These are phyloP conservation scores for Himalopsyche anomala DNA, from an alignment of 2,888 invertebrate species.

Conservation along the genomic window DNA sequence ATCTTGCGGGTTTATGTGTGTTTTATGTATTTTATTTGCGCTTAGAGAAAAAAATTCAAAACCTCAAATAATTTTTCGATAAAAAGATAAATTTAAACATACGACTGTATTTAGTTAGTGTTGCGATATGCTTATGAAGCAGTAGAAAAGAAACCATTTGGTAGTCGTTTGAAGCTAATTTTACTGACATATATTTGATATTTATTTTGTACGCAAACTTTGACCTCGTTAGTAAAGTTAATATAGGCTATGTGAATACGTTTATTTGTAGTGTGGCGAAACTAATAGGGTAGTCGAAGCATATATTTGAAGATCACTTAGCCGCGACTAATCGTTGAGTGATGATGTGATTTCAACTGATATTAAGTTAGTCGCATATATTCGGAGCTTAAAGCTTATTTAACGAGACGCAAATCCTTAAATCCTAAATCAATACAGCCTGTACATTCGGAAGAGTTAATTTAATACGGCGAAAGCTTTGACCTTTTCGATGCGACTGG, in stretches of 20 bases:
- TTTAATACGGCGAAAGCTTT: constrained; percentile 35
- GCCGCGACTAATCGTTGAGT: constrained; percentile 4
- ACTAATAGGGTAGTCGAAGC: neutral
- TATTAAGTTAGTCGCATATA: constrained; percentile 42
- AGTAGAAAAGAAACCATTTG: too few species aligned
- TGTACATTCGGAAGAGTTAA: constrained; percentile 21
- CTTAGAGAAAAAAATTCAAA: too few species aligned
- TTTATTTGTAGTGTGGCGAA: neutral
- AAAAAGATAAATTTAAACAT: too few species aligned
- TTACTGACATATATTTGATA: too few species aligned
- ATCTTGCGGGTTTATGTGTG: too few species aligned
- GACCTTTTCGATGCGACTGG: neutral
- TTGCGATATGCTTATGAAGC: too few species aligned
- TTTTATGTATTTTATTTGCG: too few species aligned
- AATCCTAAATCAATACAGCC: constrained; percentile 42
- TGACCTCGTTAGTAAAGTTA: too few species aligned
- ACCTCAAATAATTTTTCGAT: too few species aligned
- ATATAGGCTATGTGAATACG: neutral
- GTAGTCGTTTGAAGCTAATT: too few species aligned
- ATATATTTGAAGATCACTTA: constrained; percentile 24
- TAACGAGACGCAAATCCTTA: constrained; percentile 32
- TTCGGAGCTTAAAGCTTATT: neutral
- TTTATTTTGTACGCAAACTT: too few species aligned
- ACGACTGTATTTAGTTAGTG: too few species aligned
- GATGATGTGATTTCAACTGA: constrained; percentile 18